Base-by-base conservation (phyloP, 2,888 invertebrate species). In the Ceraclea dissimilis region DNA sequence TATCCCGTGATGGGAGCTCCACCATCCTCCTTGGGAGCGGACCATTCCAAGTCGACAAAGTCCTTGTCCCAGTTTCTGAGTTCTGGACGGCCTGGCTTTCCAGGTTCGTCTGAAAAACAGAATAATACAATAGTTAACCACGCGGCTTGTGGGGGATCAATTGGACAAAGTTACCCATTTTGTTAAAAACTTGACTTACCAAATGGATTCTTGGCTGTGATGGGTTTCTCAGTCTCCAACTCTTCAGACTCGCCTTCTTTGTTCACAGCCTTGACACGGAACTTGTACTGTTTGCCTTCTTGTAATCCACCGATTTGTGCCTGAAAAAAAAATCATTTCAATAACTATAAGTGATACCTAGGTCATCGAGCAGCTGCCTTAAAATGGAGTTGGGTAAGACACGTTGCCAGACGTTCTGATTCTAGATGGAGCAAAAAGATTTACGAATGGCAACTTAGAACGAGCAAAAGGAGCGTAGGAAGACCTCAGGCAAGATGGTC, bases 211-310 rank as follows among this genome's bases (percentile, higher is more conserved):
- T 98, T 99, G 56, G 99, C 98, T 65, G 96, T 85, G 63, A 96
- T 95, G 10, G 94, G 84, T 67, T 90, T 90, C 62, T 94, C 94
- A 0, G 95, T 90, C 72, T 93, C 94, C 56, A 99, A 77, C 58
- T 95, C 95, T 70, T 98, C 97, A 0, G 97, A 95, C 72, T 95
- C 95, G 16, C 99, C 99, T 72, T 98, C 96, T 70, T 94, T 93
- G 73, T 99, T 99, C 52, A 98, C 95, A 18, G 99, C 97, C 67
- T 90, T 89, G 0, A 99, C 98, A 49, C 99, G 83, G 84, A 99
- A 99, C 78, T 97, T 94, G 75, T 99, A 99, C 1, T 93, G 90
- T 71, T 99, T 98, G 66, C 95, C 95, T 70, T 94, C 93, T 65
- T 90, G 88, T 48, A 96, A 76, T 1, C 93, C 93, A 6, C 75